Percentiles rank a stretch among this genome's conserved stretches.
These are phyloP conservation scores for Frankliniella intonsa DNA, from an alignment of 2,888 invertebrate genomes.

Conservation along the genomic window DNA sequence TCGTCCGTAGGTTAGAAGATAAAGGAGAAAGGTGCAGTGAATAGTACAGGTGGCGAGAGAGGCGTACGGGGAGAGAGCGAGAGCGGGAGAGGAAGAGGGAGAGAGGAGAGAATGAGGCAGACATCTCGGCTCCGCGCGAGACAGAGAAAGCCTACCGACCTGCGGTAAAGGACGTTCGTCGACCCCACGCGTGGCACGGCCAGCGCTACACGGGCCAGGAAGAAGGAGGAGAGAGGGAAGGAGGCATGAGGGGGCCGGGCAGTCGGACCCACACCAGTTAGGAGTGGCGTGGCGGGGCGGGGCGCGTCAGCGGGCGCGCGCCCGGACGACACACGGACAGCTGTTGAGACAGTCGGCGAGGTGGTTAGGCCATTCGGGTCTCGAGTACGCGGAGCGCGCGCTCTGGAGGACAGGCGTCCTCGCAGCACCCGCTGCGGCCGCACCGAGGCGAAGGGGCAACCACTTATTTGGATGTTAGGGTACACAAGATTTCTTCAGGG, in stretches of 20 bases:
- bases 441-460: background rate
- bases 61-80: background rate
- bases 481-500: no score
- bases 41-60: background rate
- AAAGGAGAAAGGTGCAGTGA: background rate
- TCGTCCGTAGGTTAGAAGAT: background rate
- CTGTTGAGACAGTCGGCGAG: no score
- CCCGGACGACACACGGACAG: no score
- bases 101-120: background rate
- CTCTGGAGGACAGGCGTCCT: no score
- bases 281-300: no score
- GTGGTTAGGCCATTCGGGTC: no score
- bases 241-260: background rate
- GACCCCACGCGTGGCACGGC: no score
- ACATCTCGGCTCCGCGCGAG: background rate
- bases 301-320: no score
- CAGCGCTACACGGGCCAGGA: background rate
- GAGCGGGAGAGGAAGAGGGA: background rate
- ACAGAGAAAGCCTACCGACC: background rate
- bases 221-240: background rate
- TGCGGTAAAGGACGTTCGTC: conserved; percentile 18
- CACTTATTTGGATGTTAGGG: no score
- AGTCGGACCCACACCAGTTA: no score
- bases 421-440: background rate
- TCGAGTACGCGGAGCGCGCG: no score